Percentiles rank a stretch among this genome's conserved stretches.
These are phyloP conservation scores for Monoplex corrugatus DNA, from an alignment of 2,888 invertebrate genomes.

Conservation along the genomic window DNA sequence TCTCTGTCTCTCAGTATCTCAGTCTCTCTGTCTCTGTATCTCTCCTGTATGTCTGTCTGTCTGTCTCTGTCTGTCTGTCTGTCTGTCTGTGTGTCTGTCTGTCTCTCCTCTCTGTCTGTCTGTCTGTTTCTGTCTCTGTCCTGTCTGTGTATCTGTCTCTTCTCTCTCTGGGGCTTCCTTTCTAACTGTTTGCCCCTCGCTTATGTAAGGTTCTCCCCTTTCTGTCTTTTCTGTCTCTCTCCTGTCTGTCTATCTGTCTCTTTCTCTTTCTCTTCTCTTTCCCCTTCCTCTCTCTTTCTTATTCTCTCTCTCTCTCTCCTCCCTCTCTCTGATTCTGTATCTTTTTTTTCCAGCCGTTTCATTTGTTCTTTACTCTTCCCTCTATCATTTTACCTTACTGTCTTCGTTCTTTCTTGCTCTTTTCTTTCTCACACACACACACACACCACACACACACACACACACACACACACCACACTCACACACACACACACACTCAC, in stretches of 20 bases:
- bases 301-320: not conserved
- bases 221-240: not conserved
- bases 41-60: no score
- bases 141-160: not conserved
- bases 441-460: not conserved
- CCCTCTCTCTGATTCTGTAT: no score
- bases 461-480: constrained; percentile 6
- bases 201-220: no score
- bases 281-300: no score
- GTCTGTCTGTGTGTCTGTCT: no score
- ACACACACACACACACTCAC: not conserved
- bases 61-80: no score
- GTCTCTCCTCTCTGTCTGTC: no score
- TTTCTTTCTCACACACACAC: not conserved
- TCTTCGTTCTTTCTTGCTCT: not conserved
- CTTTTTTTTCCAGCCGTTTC: not conserved
- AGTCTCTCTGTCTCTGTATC: no score
- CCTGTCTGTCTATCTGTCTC: not conserved
- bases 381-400: not conserved
- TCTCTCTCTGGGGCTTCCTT: no score
- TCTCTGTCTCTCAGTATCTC: no score
- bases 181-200: no score
- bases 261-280: no score
- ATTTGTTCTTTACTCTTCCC: not conserved
- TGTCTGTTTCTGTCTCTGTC: not conserved